Percentiles rank a stretch among this genome's conserved stretches.
These are phyloP conservation scores for Macrobrachium nipponense DNA, from an alignment of 1,140 invertebrate species.

Conservation along the genomic window DNA sequence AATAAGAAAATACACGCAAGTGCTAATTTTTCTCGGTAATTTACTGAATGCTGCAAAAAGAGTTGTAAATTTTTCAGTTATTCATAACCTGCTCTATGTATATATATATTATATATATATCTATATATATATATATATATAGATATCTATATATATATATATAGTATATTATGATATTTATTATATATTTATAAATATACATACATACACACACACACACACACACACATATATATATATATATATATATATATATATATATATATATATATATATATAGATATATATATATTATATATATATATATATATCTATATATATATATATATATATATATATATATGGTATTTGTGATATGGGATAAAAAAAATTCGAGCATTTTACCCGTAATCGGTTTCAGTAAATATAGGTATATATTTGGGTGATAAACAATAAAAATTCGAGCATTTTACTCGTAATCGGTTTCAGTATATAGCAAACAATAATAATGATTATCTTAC, in stretches of 20 bases:
- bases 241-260: conserved; percentile 43
- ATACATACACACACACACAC: background rate
- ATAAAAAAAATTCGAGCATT: too few species aligned
- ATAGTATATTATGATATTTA: conserved; percentile 18
- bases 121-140: conserved; percentile 23
- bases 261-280: conserved; percentile 31
- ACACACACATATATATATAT: conserved; percentile 30
- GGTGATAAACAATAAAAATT: too few species aligned
- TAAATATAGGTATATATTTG: background rate
- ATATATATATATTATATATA: conserved; percentile 33
- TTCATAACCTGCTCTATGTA: background rate
- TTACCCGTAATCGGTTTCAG: too few species aligned
- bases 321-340: conserved; percentile 24
- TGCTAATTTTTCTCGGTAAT: too few species aligned
- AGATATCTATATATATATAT: conserved; percentile 35
- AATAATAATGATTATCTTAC: too few species aligned
- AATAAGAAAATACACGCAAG: too few species aligned
- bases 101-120: conserved; percentile 29
- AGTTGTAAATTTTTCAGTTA: too few species aligned
- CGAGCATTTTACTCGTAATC: too few species aligned
- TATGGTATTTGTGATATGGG: too few species aligned
- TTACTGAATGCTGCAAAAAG: too few species aligned
- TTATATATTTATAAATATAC: conserved; percentile 1
- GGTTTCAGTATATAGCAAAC: too few species aligned
- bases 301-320: conserved; percentile 29